Conservation (phyloP, 2,797 vertebrate species). For the Amblyraja radiata region DNA sequence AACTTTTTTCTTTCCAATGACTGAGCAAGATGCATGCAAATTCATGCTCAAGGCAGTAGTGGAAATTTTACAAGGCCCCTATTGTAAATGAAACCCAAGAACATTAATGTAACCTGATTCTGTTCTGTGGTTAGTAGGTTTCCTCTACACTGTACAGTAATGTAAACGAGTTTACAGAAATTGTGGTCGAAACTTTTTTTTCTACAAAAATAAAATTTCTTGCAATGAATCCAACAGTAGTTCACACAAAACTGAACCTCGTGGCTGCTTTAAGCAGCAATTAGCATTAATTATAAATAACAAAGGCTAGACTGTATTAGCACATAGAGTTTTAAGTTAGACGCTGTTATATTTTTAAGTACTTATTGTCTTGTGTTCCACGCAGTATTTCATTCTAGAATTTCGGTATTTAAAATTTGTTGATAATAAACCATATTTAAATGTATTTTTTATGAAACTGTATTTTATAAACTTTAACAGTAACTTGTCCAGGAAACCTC, state of each 20-base stretch:
- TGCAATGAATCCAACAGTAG: background rate
- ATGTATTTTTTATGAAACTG: background rate
- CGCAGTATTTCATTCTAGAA: background rate
- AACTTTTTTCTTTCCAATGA: background rate
- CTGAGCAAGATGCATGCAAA: background rate
- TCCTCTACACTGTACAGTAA: constrained; percentile 33
- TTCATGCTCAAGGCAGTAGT: background rate
- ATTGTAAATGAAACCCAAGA: background rate
- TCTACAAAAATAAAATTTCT: constrained; percentile 12
- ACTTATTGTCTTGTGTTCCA: too few relatives aligned
- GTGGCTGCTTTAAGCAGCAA: background rate
- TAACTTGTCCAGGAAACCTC: background rate
- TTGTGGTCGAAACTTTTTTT: background rate
- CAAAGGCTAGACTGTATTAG: background rate
- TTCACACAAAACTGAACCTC: background rate
- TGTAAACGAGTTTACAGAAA: background rate
- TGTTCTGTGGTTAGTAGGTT: constrained; percentile 30
- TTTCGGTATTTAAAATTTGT: background rate
- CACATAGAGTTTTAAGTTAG: background rate
- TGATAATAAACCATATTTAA: background rate
- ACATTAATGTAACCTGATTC: constrained; percentile 31
- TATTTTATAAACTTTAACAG: background rate
- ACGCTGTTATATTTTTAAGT: background rate
- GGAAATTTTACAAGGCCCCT: background rate
- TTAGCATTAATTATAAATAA: background rate